These are phyloP conservation scores for Xiphorhynchus erythropygius DNA, from an alignment of 2,797 vertebrate species.

Conservation along the genomic window DNA sequence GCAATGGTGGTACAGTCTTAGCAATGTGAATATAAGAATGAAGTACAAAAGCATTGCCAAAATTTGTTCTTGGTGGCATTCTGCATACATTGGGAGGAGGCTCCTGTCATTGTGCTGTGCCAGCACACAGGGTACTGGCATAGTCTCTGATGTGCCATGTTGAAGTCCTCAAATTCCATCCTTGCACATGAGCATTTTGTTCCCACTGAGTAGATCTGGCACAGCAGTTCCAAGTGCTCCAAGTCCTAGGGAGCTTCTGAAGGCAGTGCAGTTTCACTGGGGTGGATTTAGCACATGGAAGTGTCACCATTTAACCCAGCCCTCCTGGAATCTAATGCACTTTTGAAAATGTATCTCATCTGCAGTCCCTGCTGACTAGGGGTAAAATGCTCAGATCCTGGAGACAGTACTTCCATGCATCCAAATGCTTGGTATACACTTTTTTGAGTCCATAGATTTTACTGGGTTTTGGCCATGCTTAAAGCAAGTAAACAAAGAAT, in stretches of 20 bases:
- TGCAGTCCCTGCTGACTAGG: background rate
- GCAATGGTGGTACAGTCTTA: background rate
- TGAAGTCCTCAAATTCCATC: background rate
- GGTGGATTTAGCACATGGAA: background rate
- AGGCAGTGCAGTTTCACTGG: background rate
- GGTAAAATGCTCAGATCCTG: background rate
- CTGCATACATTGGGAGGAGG: background rate
- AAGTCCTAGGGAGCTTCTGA: background rate
- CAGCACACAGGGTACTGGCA: background rate
- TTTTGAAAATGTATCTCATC: background rate
- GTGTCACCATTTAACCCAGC: background rate
- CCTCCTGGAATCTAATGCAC: background rate
- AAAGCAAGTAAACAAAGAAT: background rate
- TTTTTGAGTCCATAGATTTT: background rate
- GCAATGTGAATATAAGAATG: background rate
- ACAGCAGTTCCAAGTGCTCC: background rate
- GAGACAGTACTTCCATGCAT: background rate
- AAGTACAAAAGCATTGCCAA: background rate
- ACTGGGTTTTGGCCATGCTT: background rate
- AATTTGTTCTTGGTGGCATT: background rate
- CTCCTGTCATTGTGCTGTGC: background rate
- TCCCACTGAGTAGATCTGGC: background rate
- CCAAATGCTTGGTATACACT: background rate
- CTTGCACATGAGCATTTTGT: background rate
- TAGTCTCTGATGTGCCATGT: background rate